phyloP scores from a whole-genome alignment of 2,797 vertebrate genomes.

The Onychomys leucogaster region DNA sequence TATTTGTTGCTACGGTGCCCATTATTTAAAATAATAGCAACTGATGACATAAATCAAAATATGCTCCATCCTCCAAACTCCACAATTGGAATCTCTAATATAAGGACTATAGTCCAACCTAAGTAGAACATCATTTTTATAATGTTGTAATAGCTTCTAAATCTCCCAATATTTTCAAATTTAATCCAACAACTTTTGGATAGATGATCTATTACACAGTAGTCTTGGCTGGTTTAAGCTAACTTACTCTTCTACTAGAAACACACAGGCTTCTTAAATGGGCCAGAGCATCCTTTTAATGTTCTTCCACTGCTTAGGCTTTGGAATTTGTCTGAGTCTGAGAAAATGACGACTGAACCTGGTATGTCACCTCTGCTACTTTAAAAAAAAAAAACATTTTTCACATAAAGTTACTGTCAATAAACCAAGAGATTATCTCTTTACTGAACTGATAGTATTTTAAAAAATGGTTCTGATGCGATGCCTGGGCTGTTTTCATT shows the following conservation, averaged over 20 bases:
- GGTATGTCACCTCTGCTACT: not conserved
- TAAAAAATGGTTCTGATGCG: not conserved
- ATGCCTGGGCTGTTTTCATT: not conserved
- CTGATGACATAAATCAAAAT: not conserved
- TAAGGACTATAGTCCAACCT: not conserved
- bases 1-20: not conserved
- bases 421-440: not conserved
- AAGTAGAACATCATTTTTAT: not conserved
- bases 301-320: not conserved
- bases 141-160: slow-evolving; percentile 7
- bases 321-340: not conserved
- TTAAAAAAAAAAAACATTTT: not conserved
- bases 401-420: not conserved
- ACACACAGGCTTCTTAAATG: slow-evolving; percentile 16
- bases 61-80: not conserved
- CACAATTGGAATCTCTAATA: not conserved
- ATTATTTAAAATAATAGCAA: not conserved
- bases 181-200: slow-evolving; percentile 5
- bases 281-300: not conserved
- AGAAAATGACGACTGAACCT: slow-evolving; percentile 28
- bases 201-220: not conserved
- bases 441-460: not conserved
- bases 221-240: not conserved
- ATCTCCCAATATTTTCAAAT: slow-evolving; percentile 12
- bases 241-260: slow-evolving; percentile 23